Conservation (phyloP, 2,113 vertebrate species). For the Platanista minor region DNA sequence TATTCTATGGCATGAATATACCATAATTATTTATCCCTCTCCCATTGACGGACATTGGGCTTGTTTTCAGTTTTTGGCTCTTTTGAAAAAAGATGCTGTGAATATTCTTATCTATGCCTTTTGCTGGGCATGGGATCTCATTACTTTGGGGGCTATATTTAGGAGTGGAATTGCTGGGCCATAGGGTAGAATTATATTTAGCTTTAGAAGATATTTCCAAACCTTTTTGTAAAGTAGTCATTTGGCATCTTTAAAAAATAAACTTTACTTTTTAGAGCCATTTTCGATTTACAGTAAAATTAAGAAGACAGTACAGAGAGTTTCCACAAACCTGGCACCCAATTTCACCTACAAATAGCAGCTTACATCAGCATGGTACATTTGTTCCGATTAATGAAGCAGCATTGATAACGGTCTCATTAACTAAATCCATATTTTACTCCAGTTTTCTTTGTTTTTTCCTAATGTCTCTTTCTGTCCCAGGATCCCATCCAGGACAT, state of each 20-base stretch:
- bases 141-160: not conserved
- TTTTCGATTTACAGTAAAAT: not conserved
- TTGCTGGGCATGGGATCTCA: not conserved
- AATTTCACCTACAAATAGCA: accelerated
- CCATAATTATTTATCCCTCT: accelerated
- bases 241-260: not conserved
- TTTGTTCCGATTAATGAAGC: accelerated
- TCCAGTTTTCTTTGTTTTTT: not conserved
- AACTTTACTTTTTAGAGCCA: not conserved
- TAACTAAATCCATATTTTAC: not conserved
- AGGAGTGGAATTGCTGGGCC: not conserved
- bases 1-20: not conserved
- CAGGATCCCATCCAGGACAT: not conserved
- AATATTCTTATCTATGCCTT: not conserved
- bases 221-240: not conserved
- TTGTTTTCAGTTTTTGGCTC: not conserved
- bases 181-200: not conserved
- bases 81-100: not conserved
- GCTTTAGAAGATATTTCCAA: not conserved
- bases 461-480: not conserved
- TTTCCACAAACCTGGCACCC: accelerated
- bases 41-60: not conserved
- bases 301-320: not conserved
- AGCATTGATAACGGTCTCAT: accelerated
- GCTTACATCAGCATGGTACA: accelerated